Percentiles rank a stretch among this genome's conserved stretches.
Conservation (phyloP, 1,140 invertebrate genomes). For the Pseudomyrmex gracilis region DNA sequence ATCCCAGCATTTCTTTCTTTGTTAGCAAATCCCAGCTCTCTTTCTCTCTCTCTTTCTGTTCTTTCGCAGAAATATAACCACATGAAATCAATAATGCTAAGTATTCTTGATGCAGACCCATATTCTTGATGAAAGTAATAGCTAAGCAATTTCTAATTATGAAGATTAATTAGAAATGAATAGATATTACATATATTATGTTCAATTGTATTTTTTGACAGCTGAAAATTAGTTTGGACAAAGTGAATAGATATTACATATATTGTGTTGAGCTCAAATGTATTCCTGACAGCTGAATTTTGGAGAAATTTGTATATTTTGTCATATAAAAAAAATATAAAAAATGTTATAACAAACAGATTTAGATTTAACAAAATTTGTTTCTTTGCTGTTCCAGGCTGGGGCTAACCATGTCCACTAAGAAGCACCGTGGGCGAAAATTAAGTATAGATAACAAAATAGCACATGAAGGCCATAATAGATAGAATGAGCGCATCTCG, state of each 20-base stretch:
- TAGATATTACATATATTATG: too few relatives aligned
- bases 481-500: constrained; percentile 85
- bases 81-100: constrained; percentile 22
- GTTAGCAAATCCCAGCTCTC: constrained; percentile 47
- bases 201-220: not conserved
- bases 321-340: not conserved
- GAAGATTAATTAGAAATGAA: too few relatives aligned
- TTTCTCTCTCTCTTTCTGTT: not conserved
- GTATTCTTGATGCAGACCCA: not conserved
- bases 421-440: constrained; percentile 82
- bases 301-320: not conserved
- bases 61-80: constrained; percentile 16
- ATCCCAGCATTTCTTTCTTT: constrained; percentile 69
- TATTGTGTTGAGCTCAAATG: too few relatives aligned
- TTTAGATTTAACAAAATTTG: constrained; percentile 17
- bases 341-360: not conserved
- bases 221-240: constrained; percentile 4
- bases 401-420: constrained; percentile 85
- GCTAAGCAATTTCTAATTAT: not conserved
- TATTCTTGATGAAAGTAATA: not conserved
- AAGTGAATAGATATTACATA: not conserved
- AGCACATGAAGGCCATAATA: constrained; percentile 82
- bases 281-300: not conserved
- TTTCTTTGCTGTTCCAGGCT: constrained; percentile 79
- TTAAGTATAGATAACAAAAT: constrained; percentile 83